Conservation (phyloP, 1,140 invertebrate genomes). For the Eciton burchellii region DNA sequence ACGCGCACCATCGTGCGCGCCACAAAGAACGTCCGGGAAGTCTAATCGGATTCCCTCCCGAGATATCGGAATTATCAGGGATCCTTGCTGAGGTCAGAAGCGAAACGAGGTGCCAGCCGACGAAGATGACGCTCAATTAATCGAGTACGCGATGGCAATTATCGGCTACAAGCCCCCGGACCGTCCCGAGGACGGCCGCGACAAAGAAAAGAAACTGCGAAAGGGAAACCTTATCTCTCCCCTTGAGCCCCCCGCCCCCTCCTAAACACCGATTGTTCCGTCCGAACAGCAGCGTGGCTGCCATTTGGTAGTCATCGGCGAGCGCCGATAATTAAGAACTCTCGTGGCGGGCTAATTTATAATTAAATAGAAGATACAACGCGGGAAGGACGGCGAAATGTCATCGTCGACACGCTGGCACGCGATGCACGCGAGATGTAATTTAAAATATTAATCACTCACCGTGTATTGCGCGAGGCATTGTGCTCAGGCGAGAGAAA, state of each 20-base stretch:
- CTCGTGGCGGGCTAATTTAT: conserved; percentile 38
- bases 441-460: conserved; percentile 54
- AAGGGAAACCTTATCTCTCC: neutral
- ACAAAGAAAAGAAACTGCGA: neutral
- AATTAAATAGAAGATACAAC: conserved; percentile 43
- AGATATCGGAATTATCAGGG: conserved; percentile 76
- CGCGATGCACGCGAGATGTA: neutral
- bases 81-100: conserved; percentile 58
- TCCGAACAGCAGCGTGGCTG: conserved; percentile 5
- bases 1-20: conserved; percentile 3
- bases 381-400: conserved; percentile 37
- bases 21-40: conserved; percentile 20
- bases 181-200: neutral
- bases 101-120: conserved; percentile 37
- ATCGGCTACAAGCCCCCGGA: neutral
- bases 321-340: conserved; percentile 40
- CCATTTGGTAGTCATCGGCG: conserved; percentile 18
- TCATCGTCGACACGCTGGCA: neutral
- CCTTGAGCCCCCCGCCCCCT: neutral
- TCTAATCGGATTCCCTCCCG: conserved; percentile 56
- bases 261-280: neutral
- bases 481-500: neutral
- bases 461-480: neutral
- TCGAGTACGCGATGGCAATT: conserved; percentile 46
- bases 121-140: conserved; percentile 65